These are phyloP conservation scores for Spea multiplicata DNA, from an alignment of 2,113 vertebrate species.

Conservation along the genomic window DNA sequence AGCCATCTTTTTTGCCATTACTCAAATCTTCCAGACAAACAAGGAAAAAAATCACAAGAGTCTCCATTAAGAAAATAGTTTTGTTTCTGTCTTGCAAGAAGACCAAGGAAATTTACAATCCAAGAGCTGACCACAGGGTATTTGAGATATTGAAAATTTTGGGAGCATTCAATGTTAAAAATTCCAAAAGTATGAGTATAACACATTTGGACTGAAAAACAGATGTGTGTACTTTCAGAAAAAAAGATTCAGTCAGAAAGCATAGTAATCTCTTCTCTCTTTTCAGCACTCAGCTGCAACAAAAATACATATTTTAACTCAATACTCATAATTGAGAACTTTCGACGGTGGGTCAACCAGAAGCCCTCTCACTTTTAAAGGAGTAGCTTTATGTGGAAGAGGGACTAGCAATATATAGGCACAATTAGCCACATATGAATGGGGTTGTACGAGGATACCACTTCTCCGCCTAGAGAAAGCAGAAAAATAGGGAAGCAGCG, in stretches of 20 bases:
- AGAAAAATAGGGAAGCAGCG: too few species aligned
- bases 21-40: background rate
- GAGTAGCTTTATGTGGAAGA: too few species aligned
- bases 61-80: background rate
- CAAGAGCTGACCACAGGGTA: background rate
- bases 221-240: background rate
- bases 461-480: too few species aligned
- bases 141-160: background rate
- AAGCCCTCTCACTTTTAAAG: too few species aligned
- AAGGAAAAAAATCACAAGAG: background rate
- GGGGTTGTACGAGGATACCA: too few species aligned
- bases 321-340: too few species aligned
- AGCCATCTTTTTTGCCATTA: background rate
- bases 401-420: too few species aligned
- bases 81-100: background rate
- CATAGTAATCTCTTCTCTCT: too few species aligned
- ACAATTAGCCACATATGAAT: too few species aligned
- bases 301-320: too few species aligned
- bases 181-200: background rate
- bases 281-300: too few species aligned
- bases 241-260: background rate
- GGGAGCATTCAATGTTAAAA: background rate
- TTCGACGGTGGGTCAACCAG: too few species aligned
- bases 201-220: background rate
- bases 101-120: background rate